Conservation (phyloP, 2,113 vertebrate species). For the Dasyurus viverrinus region DNA sequence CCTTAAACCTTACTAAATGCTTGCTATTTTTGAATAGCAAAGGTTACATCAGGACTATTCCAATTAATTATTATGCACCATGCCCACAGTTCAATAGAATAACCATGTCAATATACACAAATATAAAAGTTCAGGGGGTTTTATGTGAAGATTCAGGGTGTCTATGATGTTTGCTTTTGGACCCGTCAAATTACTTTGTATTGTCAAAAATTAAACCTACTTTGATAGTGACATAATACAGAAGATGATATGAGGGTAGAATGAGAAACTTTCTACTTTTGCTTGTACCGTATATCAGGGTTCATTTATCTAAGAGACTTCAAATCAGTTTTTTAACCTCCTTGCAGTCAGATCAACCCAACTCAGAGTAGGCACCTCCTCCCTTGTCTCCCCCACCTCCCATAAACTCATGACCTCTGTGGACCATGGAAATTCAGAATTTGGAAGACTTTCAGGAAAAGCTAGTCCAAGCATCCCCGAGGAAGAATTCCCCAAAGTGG, state of each 20-base stretch:
- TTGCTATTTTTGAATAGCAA: neutral
- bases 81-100: neutral
- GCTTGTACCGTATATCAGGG: neutral
- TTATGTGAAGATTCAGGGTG: neutral
- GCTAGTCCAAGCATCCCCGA: neutral
- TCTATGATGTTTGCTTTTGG: neutral
- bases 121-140: neutral
- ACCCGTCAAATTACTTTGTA: slow-evolving; percentile 35
- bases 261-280: neutral
- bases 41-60: neutral
- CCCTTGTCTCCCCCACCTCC: neutral
- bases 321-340: neutral
- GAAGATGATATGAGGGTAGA: neutral
- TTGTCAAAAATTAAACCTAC: neutral
- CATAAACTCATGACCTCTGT: neutral
- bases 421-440: neutral
- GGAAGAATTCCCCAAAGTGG: neutral
- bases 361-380: neutral
- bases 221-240: neutral
- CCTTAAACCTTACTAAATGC: no score
- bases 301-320: neutral
- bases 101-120: neutral
- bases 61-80: slow-evolving; percentile 38
- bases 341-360: neutral
- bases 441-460: neutral